Conservation (phyloP, 2,113 vertebrate species). For the Etheostoma cragini region DNA sequence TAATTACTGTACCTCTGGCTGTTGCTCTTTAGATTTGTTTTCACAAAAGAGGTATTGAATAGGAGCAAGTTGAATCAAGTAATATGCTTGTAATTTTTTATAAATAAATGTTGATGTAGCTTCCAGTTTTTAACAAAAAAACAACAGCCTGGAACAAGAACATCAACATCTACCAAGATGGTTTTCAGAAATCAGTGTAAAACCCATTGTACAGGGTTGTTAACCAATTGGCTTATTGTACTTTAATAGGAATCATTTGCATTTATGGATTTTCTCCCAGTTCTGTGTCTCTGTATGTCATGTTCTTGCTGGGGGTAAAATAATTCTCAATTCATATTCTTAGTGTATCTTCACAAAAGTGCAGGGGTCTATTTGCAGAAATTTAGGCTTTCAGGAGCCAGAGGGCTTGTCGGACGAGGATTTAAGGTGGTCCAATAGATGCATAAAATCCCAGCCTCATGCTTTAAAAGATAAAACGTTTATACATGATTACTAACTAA, state of each 20-base stretch:
- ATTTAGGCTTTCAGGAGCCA: slow-evolving; percentile 1
- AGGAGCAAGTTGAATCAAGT: background rate
- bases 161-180: slow-evolving; percentile 26
- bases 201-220: slow-evolving; percentile 48
- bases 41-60: slow-evolving; percentile 2
- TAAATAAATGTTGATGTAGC: background rate
- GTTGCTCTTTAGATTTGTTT: background rate
- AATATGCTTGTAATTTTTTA: background rate
- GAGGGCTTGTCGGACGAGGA: background rate
- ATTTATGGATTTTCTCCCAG: slow-evolving; percentile 68
- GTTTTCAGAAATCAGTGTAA: slow-evolving; percentile 60
- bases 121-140: slow-evolving; percentile 5
- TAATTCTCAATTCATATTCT: slow-evolving; percentile 44
- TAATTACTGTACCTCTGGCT: background rate
- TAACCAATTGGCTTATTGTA: slow-evolving; percentile 45
- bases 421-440: background rate
- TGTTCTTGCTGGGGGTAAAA: slow-evolving; percentile 19
- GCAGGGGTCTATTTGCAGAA: background rate
- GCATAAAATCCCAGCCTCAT: background rate
- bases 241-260: slow-evolving; percentile 67
- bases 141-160: slow-evolving; percentile 34
- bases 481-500: background rate
- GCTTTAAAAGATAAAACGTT: background rate
- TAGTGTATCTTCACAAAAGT: background rate
- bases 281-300: slow-evolving; percentile 15